Conservation (phyloP, 1,140 invertebrate genomes). For the Adelges cooleyi region DNA sequence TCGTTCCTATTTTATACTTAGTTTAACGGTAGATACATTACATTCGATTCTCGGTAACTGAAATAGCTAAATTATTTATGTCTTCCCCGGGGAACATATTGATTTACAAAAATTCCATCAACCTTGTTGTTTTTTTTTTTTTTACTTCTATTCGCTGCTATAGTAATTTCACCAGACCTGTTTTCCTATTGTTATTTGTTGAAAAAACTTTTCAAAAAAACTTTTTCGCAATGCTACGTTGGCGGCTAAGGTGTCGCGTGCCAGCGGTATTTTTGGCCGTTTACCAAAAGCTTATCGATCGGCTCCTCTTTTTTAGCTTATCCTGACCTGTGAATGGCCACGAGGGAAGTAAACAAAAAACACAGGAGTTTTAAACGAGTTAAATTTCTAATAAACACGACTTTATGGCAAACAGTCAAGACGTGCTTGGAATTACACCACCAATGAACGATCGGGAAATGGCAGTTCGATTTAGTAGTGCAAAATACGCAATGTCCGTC, state of each 20-base stretch:
- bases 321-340: not conserved
- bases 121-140: not conserved
- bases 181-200: constrained; percentile 24
- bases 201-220: constrained; percentile 23
- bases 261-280: constrained; percentile 24
- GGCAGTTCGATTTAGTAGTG: not conserved
- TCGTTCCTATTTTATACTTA: no score
- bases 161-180: constrained; percentile 1
- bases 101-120: constrained; percentile 12
- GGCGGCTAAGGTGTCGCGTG: constrained; percentile 26
- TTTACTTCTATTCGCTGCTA: not conserved
- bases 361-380: constrained; percentile 17
- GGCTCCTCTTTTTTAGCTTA: not conserved
- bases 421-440: constrained; percentile 20
- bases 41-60: not conserved
- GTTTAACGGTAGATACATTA: no score
- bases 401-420: constrained; percentile 21
- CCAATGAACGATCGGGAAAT: not conserved
- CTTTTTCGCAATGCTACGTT: constrained; percentile 5
- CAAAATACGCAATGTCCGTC: not conserved
- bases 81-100: not conserved
- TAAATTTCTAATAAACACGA: constrained; percentile 27
- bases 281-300: constrained; percentile 21
- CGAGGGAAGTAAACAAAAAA: constrained; percentile 10
- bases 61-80: constrained; percentile 4